Conservation (phyloP, 1,140 invertebrate species). For the Aphelinus atriplicis region DNA sequence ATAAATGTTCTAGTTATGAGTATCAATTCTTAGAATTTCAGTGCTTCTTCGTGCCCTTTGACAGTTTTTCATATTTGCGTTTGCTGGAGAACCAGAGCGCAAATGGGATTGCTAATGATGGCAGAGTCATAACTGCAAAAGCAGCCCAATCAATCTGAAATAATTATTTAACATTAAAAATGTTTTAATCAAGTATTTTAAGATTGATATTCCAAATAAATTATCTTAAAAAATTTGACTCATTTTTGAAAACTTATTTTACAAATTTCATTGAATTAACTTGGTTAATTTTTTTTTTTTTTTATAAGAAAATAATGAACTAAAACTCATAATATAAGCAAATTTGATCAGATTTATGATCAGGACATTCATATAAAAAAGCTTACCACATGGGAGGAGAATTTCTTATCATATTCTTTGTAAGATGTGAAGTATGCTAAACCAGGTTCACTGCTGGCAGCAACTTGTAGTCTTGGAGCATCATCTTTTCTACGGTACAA, state of each 20-base stretch:
- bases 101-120: slow-evolving; percentile 93
- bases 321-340: no score
- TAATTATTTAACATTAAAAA: slow-evolving; percentile 30
- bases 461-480: slow-evolving; percentile 79
- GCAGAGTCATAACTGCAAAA: slow-evolving; percentile 96
- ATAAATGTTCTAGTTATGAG: slow-evolving; percentile 40
- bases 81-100: slow-evolving; percentile 94
- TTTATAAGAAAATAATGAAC: slow-evolving; percentile 5
- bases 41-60: slow-evolving; percentile 60
- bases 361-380: slow-evolving; percentile 19
- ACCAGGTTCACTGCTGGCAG: slow-evolving; percentile 94
- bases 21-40: slow-evolving; percentile 46
- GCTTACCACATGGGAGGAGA: slow-evolving; percentile 93
- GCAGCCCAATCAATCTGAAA: slow-evolving; percentile 91
- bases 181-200: neutral
- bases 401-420: slow-evolving; percentile 97
- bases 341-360: no score
- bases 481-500: slow-evolving; percentile 87
- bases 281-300: slow-evolving; percentile 20
- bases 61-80: slow-evolving; percentile 89
- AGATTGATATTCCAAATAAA: slow-evolving; percentile 1
- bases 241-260: slow-evolving; percentile 2
- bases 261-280: slow-evolving; percentile 18
- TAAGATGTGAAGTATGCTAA: slow-evolving; percentile 95
- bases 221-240: neutral